These are phyloP conservation scores for Oryzias woworae DNA, from an alignment of 2,113 vertebrate species.

Conservation along the genomic window DNA sequence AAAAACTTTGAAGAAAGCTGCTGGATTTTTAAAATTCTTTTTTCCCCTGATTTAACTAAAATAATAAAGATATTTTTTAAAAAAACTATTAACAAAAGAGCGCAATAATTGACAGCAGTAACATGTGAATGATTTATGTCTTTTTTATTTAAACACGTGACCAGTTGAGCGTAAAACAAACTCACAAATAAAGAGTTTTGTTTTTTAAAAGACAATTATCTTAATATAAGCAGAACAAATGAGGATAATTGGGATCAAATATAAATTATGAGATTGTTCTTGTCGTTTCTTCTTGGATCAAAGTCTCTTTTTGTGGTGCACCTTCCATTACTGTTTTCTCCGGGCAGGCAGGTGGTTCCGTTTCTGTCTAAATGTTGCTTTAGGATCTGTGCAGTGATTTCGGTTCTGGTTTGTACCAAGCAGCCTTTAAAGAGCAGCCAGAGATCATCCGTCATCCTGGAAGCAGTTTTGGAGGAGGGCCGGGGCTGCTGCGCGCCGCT, in stretches of 20 bases:
- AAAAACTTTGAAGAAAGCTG: too few species aligned
- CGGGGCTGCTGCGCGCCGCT: constrained; percentile 16
- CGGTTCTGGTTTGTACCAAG: constrained; percentile 21
- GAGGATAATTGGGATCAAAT: not conserved
- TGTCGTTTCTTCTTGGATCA: not conserved
- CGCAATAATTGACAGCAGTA: not conserved
- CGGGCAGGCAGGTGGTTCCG: not conserved
- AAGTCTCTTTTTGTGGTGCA: not conserved
- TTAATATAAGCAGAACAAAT: not conserved
- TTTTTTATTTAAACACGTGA: constrained; percentile 23
- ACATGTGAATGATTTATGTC: constrained; percentile 34
- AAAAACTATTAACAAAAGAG: not conserved
- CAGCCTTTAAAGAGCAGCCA: constrained; percentile 40
- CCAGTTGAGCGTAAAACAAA: constrained; percentile 4
- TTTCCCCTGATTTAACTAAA: too few species aligned
- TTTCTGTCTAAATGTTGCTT: constrained; percentile 29
- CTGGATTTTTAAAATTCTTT: too few species aligned
- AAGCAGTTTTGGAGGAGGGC: constrained; percentile 18
- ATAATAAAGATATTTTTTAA: not conserved
- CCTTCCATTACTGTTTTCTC: not conserved
- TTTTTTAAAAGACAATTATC: not conserved
- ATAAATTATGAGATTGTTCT: not conserved
- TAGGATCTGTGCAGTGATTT: constrained; percentile 21
- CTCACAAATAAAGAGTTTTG: not conserved
- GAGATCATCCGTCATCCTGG: constrained; percentile 53